A percentile compares a stretch with the other conserved stretches of the same genome.
Conservation (phyloP, 2,113 vertebrate species). For the Scatophagus argus region DNA sequence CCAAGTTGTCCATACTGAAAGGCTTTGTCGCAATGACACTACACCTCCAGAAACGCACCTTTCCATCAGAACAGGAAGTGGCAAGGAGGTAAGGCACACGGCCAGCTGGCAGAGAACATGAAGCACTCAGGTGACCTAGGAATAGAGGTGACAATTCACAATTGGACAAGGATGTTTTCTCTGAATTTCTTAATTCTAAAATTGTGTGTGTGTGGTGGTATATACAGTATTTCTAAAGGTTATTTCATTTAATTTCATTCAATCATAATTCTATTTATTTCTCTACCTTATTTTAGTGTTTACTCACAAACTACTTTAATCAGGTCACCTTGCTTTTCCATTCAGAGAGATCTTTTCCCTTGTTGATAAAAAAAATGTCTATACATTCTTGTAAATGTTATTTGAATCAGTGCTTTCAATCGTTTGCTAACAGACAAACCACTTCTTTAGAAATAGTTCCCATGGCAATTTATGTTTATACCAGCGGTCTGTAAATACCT, state of each 20-base stretch:
- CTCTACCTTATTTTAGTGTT: too few species aligned
- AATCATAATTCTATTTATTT: too few species aligned
- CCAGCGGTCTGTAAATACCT: conserved; percentile 2
- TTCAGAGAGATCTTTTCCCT: not conserved
- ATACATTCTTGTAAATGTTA: not conserved
- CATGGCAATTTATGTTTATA: conserved; percentile 1
- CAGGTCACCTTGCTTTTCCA: too few species aligned
- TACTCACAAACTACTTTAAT: too few species aligned
- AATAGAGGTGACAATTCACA: conserved; percentile 19
- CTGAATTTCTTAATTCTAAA: not conserved
- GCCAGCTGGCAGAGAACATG: conserved; percentile 93
- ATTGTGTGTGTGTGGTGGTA: too few species aligned
- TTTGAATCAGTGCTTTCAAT: not conserved
- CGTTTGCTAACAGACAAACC: not conserved
- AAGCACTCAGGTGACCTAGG: conserved; percentile 94
- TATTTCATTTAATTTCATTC: not conserved
- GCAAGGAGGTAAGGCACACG: conserved; percentile 95
- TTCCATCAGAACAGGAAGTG: conserved; percentile 96
- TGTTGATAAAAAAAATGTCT: not conserved
- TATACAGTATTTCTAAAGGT: too few species aligned
- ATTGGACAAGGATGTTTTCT: conserved; percentile 1
- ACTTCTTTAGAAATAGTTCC: conserved; percentile 1
- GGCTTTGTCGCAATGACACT: conserved; percentile 71
- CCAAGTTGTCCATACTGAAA: conserved; percentile 52
- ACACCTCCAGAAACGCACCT: conserved; percentile 96